Conservation (phyloP, 1,140 invertebrate species). For the Zaprionus nigranus region DNA sequence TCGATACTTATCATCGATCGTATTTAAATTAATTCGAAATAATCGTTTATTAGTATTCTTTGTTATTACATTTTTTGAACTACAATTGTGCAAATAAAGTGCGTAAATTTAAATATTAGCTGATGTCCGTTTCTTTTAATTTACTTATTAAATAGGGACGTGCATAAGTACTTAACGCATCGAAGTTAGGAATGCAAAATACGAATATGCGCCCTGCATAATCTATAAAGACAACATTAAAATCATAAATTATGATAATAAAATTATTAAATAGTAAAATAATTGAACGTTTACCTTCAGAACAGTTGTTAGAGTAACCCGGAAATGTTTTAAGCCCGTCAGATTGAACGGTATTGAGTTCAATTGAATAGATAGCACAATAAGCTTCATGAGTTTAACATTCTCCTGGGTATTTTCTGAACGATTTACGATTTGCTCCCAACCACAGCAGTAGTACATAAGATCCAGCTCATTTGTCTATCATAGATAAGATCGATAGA, state of each 20-base stretch:
- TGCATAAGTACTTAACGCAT: not conserved
- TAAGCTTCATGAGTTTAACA: conserved; percentile 46
- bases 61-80: not conserved
- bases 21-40: not conserved
- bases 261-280: not conserved
- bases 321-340: conserved; percentile 44
- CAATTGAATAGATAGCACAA: conserved; percentile 35
- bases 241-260: not conserved
- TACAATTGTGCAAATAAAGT: not conserved
- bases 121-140: not conserved
- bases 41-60: not conserved
- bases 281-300: conserved; percentile 15
- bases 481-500: too few relatives aligned
- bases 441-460: conserved; percentile 38
- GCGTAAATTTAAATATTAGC: not conserved
- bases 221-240: conserved; percentile 12
- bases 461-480: conserved; percentile 41
- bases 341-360: conserved; percentile 44
- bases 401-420: conserved; percentile 38
- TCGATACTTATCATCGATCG: not conserved
- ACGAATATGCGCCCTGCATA: conserved; percentile 31
- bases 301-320: conserved; percentile 30
- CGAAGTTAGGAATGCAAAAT: conserved; percentile 24
- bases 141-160: not conserved
- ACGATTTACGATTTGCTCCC: conserved; percentile 34